A percentile compares a stretch with the other conserved stretches of the same genome.
Conservation (phyloP, 2,113 vertebrate species). For the Rhinolophus sinicus region DNA sequence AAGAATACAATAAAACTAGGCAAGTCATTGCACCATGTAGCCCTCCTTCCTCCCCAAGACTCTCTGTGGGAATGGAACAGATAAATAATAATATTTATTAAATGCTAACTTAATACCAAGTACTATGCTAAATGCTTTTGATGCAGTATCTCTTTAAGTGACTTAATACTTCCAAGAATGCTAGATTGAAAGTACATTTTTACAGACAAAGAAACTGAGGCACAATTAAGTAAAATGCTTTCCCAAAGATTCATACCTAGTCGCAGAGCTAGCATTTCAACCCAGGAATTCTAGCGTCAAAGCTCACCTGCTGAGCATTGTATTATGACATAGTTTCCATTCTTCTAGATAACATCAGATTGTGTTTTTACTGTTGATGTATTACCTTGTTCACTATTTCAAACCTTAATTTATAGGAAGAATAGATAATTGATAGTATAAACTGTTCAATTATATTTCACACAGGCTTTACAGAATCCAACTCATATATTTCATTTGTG, state of each 20-base stretch:
- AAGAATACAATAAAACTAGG: background rate
- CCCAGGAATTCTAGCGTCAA: background rate
- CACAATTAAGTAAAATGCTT: background rate
- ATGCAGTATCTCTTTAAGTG: background rate
- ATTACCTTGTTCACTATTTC: background rate
- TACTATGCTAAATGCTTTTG: background rate
- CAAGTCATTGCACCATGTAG: background rate
- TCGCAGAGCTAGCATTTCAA: background rate
- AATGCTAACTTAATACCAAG: background rate
- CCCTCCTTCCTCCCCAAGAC: background rate
- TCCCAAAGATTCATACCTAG: background rate
- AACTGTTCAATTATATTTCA: constrained; percentile 26
- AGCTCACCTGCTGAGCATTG: background rate
- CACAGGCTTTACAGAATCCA: background rate
- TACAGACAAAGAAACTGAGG: background rate
- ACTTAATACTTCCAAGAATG: background rate
- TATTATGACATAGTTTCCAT: background rate
- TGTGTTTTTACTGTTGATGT: background rate
- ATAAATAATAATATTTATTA: background rate
- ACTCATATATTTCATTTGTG: background rate
- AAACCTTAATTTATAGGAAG: background rate
- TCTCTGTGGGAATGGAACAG: background rate
- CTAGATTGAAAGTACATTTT: background rate
- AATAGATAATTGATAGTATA: background rate
- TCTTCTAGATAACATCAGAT: background rate